Percentiles rank a stretch among this genome's conserved stretches.
Conservation (phyloP, 1,140 invertebrate species). For the Battus philenor region DNA sequence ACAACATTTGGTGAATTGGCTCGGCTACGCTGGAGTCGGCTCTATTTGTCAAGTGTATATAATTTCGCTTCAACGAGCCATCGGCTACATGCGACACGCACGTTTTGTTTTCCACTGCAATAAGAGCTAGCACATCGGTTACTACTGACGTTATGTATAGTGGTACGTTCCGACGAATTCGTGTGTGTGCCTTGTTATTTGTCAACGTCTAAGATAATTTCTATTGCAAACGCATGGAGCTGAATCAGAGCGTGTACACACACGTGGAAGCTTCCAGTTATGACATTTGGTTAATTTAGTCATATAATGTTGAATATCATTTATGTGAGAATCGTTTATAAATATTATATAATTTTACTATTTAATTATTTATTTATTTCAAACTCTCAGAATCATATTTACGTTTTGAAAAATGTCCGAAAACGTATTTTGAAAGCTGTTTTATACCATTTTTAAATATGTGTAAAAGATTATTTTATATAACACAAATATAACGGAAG, state of each 20-base stretch:
- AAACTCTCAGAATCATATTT: too few species aligned
- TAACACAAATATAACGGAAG: too few species aligned
- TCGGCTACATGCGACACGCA: conserved; percentile 28
- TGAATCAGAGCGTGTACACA: conserved; percentile 25
- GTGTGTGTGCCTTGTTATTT: conserved; percentile 31
- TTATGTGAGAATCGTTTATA: too few species aligned
- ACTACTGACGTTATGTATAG: conserved; percentile 14
- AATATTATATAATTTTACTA: too few species aligned
- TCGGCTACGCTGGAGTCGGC: conserved; percentile 27
- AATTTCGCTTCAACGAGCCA: conserved; percentile 43
- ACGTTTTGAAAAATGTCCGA: too few species aligned
- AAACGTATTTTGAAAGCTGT: too few species aligned
- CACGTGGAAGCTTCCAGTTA: conserved; percentile 13
- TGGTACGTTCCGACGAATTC: conserved; percentile 21
- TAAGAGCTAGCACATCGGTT: conserved; percentile 27
- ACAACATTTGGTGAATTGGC: conserved; percentile 45
- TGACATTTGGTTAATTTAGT: conserved; percentile 13
- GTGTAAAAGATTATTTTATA: too few species aligned
- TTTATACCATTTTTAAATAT: too few species aligned
- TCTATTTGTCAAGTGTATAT: conserved; percentile 51
- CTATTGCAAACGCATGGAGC: conserved; percentile 20
- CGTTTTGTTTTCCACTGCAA: conserved; percentile 38
- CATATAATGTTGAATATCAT: conserved; percentile 3
- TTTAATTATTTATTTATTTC: too few species aligned
- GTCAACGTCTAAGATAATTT: conserved; percentile 40